These are phyloP conservation scores for Drosophila ezoana DNA, from an alignment of 2,888 invertebrate species.

Conservation along the genomic window DNA sequence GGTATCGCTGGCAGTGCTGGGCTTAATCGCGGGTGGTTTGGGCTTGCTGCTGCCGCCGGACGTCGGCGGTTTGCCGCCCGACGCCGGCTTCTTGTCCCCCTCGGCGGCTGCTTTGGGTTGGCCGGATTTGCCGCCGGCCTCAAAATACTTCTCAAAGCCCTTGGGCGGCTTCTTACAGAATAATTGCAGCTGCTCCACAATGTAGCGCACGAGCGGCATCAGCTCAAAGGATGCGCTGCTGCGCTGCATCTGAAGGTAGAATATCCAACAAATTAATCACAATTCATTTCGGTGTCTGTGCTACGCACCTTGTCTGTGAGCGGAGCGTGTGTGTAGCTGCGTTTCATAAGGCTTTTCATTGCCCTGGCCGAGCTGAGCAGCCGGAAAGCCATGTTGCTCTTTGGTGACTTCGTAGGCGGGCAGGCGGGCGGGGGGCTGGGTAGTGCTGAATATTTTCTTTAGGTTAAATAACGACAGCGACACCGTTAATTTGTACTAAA, in stretches of 20 bases:
- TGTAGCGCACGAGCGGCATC: slow-evolving; percentile 73
- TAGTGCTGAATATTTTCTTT: slow-evolving; percentile 35
- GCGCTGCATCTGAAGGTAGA: slow-evolving; percentile 48
- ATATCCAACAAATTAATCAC: neutral
- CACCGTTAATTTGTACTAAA: slow-evolving; percentile 30
- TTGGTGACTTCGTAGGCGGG: slow-evolving; percentile 11
- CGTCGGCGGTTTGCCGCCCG: slow-evolving; percentile 56
- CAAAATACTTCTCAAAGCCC: slow-evolving; percentile 97
- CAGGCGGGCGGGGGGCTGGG: slow-evolving; percentile 21
- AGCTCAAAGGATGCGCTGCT: slow-evolving; percentile 51
- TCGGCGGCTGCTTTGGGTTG: slow-evolving; percentile 25
- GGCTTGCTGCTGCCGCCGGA: slow-evolving; percentile 58
- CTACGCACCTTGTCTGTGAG: slow-evolving; percentile 57
- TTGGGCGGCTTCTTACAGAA: slow-evolving; percentile 94
- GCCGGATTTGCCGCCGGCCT: slow-evolving; percentile 86
- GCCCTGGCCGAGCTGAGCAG: slow-evolving; percentile 87
- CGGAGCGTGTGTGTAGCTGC: slow-evolving; percentile 83
- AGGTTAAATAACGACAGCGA: slow-evolving; percentile 71
- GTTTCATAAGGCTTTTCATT: slow-evolving; percentile 85
- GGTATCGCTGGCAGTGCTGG: slow-evolving; percentile 62
- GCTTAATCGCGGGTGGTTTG: slow-evolving; percentile 82
- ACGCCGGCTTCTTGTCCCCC: slow-evolving; percentile 41
- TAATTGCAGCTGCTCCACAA: slow-evolving; percentile 80
- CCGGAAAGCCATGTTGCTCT: slow-evolving; percentile 87
- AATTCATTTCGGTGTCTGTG: neutral